Conservation (phyloP, 2,888 invertebrate genomes). For the Tinea pellionella region DNA sequence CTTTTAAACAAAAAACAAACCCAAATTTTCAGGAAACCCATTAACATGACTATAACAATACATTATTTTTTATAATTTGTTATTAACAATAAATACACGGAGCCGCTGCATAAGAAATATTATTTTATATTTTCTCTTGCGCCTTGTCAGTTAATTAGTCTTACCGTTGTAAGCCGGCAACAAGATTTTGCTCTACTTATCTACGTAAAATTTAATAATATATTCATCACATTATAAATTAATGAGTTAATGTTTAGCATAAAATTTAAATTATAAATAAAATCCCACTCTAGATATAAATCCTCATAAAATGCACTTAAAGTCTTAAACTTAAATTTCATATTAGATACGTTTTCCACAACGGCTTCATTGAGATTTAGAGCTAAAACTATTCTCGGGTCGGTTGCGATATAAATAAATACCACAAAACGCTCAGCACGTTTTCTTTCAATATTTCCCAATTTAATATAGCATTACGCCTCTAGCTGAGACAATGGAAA, state of each 20-base stretch:
- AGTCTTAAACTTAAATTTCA: background rate
- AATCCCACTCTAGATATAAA: background rate
- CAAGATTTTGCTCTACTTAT: no score
- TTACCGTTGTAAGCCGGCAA: no score
- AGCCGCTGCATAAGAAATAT: background rate
- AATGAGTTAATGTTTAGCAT: no score
- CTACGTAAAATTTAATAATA: no score
- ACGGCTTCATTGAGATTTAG: background rate
- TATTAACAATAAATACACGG: no score
- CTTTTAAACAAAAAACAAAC: background rate
- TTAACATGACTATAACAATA: no score
- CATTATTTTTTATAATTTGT: no score
- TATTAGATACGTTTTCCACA: background rate
- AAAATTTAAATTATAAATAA: background rate
- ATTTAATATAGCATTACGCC: slow-evolving; percentile 55
- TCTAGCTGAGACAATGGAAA: slow-evolving; percentile 57
- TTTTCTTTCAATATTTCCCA: slow-evolving; percentile 65
- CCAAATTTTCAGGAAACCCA: no score
- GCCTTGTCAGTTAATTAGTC: background rate
- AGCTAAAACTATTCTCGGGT: background rate
- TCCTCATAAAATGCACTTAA: background rate
- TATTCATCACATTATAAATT: no score
- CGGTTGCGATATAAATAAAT: background rate
- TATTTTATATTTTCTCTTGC: background rate
- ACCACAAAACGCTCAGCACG: slow-evolving; percentile 46